Evolutionary conservation across 2,113 vertebrate species (phyloP), one percentile per base, ranked within the genome.

Genomic region (Bubo scandiacus): DNA sequence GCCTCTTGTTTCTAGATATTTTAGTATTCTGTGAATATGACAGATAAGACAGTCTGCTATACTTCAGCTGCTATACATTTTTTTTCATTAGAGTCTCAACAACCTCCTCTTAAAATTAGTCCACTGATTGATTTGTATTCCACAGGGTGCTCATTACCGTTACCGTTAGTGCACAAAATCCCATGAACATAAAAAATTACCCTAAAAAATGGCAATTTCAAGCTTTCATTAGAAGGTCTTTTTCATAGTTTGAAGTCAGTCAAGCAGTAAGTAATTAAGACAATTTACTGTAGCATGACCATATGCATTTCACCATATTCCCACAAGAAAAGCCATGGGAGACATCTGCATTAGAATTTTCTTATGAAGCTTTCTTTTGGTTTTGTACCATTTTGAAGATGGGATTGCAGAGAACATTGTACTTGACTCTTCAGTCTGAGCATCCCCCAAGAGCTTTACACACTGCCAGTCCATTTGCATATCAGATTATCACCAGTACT

Each of bases 201-300:
- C 70, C 80, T 89, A 94, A 94, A 97, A 96, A 86, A 86, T 82
- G 65, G 34, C 57, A 81, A 89, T 94, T 81, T 85, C 72, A 91
- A 95, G 81, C 36, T 81, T 94, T 89, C 66, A 70, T 91, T 96
- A 87, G 45, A 59, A 68, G 52, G 40, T 77, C 61, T 92, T 88
- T 91, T 85, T 92, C 87, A 87, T 68, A 92, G 68, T 83, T 74
- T 91, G 88, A 81, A 88, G 51, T 94, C 86, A 94, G 61, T 90
- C 81, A 79, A 92, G 77, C 40, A 82, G 45, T 68, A 90, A 86
- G 82, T 72, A 92, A 91, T 93, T 91, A 94, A 90, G 75, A 67
- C 47, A 92, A 79, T 92, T 84, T 88, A 81, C 52, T 75, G 75
- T 45, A 71, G 72, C 2, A 0, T 86, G 75, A 67, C 82, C 63